phyloP scores from a whole-genome alignment of 1,140 invertebrate genomes.

The Penaeus chinensis region DNA sequence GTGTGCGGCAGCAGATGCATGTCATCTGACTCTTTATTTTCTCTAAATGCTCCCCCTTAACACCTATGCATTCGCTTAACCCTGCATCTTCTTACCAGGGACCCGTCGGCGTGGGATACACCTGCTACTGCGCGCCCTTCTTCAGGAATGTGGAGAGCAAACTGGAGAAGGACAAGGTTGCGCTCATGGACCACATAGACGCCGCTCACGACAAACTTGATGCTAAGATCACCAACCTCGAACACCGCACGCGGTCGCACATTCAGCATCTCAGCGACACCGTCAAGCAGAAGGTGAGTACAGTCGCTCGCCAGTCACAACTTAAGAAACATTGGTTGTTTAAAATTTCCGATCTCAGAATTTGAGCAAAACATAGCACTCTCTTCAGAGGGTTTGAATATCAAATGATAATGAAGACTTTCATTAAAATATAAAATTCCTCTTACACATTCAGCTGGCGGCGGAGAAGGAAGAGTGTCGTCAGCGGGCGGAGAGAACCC shows the following conservation, averaged over 20 bases:
- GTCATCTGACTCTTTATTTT: background rate
- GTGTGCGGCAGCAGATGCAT: too few species aligned
- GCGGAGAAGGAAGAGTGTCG: conserved; percentile 63
- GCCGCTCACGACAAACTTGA: conserved; percentile 83
- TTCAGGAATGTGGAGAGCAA: conserved; percentile 89
- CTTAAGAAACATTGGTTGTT: too few species aligned
- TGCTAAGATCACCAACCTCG: conserved; percentile 81
- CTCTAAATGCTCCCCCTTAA: background rate
- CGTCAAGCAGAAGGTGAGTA: conserved; percentile 60
- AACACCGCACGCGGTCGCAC: conserved; percentile 81
- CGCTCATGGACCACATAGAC: conserved; percentile 85
- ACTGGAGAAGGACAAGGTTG: conserved; percentile 85
- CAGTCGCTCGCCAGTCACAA: background rate
- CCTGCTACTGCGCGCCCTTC: conserved; percentile 85
- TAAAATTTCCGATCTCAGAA: too few species aligned
- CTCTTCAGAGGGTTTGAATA: too few species aligned
- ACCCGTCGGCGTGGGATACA: conserved; percentile 87
- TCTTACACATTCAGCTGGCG: conserved; percentile 30
- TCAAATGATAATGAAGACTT: too few species aligned
- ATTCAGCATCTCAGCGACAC: conserved; percentile 74
- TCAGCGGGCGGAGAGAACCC: conserved; percentile 68
- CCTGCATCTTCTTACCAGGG: conserved; percentile 71
- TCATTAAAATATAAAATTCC: background rate
- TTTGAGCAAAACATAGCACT: too few species aligned
- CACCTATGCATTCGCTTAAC: conserved; percentile 7